Conservation (phyloP, 2,888 invertebrate genomes). For the Eupithecia subfuscata region DNA sequence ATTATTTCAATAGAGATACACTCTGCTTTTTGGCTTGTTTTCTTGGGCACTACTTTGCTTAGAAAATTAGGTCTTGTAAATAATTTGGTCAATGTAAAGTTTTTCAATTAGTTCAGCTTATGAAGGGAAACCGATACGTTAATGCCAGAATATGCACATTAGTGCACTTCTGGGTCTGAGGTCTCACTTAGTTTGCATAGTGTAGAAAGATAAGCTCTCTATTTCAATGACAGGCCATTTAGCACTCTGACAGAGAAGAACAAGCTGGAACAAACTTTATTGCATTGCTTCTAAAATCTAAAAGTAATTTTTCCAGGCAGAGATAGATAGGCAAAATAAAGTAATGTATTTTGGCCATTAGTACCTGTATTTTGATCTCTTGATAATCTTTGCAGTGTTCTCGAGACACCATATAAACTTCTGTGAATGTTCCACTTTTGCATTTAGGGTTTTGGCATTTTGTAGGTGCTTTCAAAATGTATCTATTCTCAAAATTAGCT, state of each 20-base stretch:
- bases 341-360: too few relatives aligned
- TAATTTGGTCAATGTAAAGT: background rate
- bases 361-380: constrained; percentile 92
- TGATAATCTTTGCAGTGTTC: constrained; percentile 91
- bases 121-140: background rate
- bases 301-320: too few relatives aligned
- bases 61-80: background rate
- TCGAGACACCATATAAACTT: constrained; percentile 82
- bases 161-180: too few relatives aligned
- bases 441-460: constrained; percentile 82
- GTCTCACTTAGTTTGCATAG: too few relatives aligned
- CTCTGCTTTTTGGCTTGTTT: background rate
- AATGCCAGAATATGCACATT: too few relatives aligned
- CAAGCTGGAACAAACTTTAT: too few relatives aligned
- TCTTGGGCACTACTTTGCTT: background rate
- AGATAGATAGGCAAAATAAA: too few relatives aligned
- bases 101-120: background rate
- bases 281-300: too few relatives aligned
- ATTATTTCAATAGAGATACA: background rate
- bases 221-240: too few relatives aligned
- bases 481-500: constrained; percentile 88
- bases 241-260: too few relatives aligned
- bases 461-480: constrained; percentile 82
- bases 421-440: constrained; percentile 81
- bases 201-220: too few relatives aligned